These are phyloP conservation scores for Dicyrtoma fusca DNA, from an alignment of 2,888 invertebrate genomes.

Conservation along the genomic window DNA sequence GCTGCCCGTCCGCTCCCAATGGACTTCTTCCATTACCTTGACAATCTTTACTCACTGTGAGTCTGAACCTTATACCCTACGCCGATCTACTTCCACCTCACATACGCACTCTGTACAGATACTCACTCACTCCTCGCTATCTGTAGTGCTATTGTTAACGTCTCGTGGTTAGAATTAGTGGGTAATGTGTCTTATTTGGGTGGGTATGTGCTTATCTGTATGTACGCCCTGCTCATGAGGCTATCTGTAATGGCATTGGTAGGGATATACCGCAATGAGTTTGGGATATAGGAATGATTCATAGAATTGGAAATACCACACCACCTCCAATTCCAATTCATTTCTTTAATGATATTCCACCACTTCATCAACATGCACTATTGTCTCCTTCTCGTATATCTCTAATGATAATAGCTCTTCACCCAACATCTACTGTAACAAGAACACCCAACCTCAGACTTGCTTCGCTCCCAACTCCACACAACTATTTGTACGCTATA, in stretches of 20 bases:
- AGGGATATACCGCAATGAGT: background rate
- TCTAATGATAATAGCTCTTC: no score
- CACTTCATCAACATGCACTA: slow-evolving; percentile 22
- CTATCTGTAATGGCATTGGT: no score
- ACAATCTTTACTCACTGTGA: slow-evolving; percentile 17
- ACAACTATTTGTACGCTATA: background rate
- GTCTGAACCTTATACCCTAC: background rate
- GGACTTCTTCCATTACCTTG: slow-evolving; percentile 23
- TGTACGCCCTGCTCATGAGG: no score
- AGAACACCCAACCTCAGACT: no score
- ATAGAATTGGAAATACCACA: slow-evolving; percentile 3
- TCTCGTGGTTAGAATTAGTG: no score
- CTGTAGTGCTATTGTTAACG: no score
- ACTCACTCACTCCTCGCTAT: background rate
- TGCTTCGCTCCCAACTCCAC: no score
- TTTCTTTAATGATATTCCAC: slow-evolving; percentile 19
- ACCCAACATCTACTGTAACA: no score
- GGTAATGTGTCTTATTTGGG: no score
- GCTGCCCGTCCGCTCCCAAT: slow-evolving; percentile 24
- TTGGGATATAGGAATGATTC: background rate
- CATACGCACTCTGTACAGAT: background rate
- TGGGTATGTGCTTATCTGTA: no score
- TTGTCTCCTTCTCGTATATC: slow-evolving; percentile 10
- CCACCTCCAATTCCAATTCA: background rate
- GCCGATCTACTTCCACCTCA: background rate